Evolutionary conservation across 2,113 vertebrate genomes (phyloP), one percentile per base, ranked within the genome.

Genomic region (Lophius piscatorius): DNA sequence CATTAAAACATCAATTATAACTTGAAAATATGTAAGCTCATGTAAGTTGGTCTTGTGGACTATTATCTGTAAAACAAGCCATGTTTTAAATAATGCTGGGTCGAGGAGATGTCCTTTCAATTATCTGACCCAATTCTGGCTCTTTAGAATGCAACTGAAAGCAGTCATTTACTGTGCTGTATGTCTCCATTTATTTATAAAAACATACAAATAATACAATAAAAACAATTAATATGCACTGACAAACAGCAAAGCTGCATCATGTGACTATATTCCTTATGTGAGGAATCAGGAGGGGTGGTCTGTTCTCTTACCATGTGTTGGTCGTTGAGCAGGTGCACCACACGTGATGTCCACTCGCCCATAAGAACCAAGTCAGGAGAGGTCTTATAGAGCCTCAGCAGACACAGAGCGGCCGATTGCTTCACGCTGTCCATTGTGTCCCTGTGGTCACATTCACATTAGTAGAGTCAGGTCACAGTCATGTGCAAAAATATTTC

Each of bases 371-470:
- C 95, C 76, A 97, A 65, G 79, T 96, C 95, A 0, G 95, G 95
- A 0, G 95, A 97, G 4, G 95, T 94, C 83, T 95, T 95, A 84
- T 97, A 95, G 35, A 97, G 91, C 3, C 95, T 90, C 70, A 97
- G 90, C 47, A 97, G 88, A 85, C 95, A 97, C 33, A 97, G 91
- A 34, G 95, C 95, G 0, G 95, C 95, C 0, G 94, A 96, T 88
- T 97, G 95, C 50, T 97, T 97, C 78, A 97, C 95, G 1, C 95
- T 97, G 84, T 97, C 95, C 95, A 97, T 97, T 2, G 95, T 97
- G 58, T 96, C 95, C 11, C 95, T 96, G 81, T 9, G 0, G 33
- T 5, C 22, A 75, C 17, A 52, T 7, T 23, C 18, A 55, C 35
- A 51, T 50, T 16, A 55, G 1, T 2, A 38, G 21, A 23, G n/a